phyloP scores from a whole-genome alignment of 2,113 vertebrate species.

The Tenebrosternarchus preto region DNA sequence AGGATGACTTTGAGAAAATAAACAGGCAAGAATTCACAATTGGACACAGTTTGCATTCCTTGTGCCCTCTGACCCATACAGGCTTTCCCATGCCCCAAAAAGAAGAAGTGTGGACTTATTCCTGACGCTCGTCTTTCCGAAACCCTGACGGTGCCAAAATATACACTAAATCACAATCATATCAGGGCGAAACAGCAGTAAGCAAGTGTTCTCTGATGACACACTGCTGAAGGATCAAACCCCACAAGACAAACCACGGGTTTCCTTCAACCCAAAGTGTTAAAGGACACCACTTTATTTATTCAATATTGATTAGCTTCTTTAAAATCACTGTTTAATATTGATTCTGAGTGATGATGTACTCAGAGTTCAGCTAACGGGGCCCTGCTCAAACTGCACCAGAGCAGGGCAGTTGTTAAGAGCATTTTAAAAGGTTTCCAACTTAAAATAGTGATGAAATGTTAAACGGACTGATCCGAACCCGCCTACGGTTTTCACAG shows the following conservation, averaged over 20 bases:
- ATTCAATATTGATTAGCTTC: too few relatives aligned
- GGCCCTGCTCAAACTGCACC: not conserved
- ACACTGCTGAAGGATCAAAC: constrained; percentile 15
- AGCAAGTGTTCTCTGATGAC: constrained; percentile 8
- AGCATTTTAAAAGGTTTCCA: not conserved
- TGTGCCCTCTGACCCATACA: constrained; percentile 43
- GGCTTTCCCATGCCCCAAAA: constrained; percentile 44
- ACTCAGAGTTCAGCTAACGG: not conserved
- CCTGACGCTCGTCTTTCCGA: constrained; percentile 28
- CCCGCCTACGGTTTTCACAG: not conserved
- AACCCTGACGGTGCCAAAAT: constrained; percentile 42
- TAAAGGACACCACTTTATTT: not conserved
- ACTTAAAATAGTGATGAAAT: not conserved
- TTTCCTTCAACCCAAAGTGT: not conserved
- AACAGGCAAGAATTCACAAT: constrained; percentile 45
- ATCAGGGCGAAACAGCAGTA: constrained; percentile 42
- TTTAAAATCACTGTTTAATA: not conserved
- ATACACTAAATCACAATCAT: constrained; percentile 42
- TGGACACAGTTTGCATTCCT: constrained; percentile 43
- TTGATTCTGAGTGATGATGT: too few relatives aligned
- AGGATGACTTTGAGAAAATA: constrained; percentile 40
- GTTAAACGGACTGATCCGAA: not conserved
- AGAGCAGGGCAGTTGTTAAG: not conserved
- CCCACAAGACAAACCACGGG: not conserved
- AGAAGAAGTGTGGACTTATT: constrained; percentile 39